phyloP scores from a whole-genome alignment of 2,797 vertebrate species.

The Telmatherina bonti region DNA sequence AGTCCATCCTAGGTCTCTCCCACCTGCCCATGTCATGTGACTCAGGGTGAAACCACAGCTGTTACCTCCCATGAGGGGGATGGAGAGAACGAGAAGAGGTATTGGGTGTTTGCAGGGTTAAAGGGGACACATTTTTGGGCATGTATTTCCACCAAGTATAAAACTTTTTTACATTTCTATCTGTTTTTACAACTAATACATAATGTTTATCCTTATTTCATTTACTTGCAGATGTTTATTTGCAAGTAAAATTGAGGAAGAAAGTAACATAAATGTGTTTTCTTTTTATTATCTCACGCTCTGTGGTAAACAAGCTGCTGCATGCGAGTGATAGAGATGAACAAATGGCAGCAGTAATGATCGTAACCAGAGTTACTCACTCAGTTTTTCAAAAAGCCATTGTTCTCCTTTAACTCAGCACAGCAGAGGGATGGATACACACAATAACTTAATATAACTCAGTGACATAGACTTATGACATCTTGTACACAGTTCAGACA shows the following conservation, averaged over 20 bases:
- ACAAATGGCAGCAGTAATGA: constrained; percentile 22
- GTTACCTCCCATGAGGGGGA: constrained; percentile 66
- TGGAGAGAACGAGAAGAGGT: constrained; percentile 49
- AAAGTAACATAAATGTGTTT: neutral
- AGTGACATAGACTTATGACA: neutral
- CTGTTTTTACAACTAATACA: neutral
- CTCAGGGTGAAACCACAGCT: constrained; percentile 78
- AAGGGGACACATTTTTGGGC: constrained; percentile 12
- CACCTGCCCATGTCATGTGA: constrained; percentile 81
- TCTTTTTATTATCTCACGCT: neutral
- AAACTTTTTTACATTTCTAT: neutral
- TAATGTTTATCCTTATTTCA: neutral
- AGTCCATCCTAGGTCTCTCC: constrained; percentile 71
- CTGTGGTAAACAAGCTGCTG: constrained; percentile 7
- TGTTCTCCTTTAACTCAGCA: constrained; percentile 14
- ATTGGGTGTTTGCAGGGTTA: constrained; percentile 42
- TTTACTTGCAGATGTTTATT: neutral
- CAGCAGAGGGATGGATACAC: neutral
- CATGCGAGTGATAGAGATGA: constrained; percentile 11
- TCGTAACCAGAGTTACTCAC: constrained; percentile 5
- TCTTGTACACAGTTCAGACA: neutral
- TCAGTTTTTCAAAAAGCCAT: constrained; percentile 6
- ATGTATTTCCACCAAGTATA: neutral
- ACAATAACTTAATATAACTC: constrained; percentile 1
- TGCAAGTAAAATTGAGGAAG: neutral